Percentiles rank a stretch among this genome's conserved stretches.
Conservation (phyloP, 1,140 invertebrate species). For the Anastatus disparis region DNA sequence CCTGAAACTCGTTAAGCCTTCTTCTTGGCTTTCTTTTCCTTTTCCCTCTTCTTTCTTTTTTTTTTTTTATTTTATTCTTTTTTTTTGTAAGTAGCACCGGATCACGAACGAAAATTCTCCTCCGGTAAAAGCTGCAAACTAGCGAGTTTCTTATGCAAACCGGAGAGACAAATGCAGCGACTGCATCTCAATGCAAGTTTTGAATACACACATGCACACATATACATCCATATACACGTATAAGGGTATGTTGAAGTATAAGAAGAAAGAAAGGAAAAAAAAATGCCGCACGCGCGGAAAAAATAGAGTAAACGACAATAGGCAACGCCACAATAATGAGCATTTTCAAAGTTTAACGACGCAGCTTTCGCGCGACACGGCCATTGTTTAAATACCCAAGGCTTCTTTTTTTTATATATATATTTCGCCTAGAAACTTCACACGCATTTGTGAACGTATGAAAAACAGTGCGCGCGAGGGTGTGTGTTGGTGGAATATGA, state of each 20-base stretch:
- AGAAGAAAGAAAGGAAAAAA: background rate
- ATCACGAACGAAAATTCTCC: background rate
- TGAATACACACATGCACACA: conserved; percentile 5
- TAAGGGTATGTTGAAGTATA: background rate
- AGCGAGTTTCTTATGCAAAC: background rate
- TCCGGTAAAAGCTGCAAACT: background rate
- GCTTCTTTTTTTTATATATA: too few relatives aligned
- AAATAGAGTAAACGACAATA: conserved; percentile 30
- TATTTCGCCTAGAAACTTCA: background rate
- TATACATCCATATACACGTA: background rate
- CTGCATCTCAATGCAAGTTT: background rate
- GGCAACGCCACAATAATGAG: conserved; percentile 33
- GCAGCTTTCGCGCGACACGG: conserved; percentile 3
- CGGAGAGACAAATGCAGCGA: background rate
- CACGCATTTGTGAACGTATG: too few relatives aligned
- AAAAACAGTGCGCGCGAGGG: too few relatives aligned
- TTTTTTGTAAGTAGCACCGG: conserved; percentile 14
- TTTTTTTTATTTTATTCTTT: too few relatives aligned
- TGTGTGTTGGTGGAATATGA: too few relatives aligned
- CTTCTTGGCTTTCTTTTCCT: too few relatives aligned
- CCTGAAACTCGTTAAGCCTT: conserved; percentile 12
- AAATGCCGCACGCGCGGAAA: conserved; percentile 10
- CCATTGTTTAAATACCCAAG: too few relatives aligned
- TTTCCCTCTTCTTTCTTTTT: background rate
- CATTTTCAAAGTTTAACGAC: conserved; percentile 39